Base-by-base conservation (phyloP, 2,888 invertebrate species). In the Eugnorisma glareosa region DNA sequence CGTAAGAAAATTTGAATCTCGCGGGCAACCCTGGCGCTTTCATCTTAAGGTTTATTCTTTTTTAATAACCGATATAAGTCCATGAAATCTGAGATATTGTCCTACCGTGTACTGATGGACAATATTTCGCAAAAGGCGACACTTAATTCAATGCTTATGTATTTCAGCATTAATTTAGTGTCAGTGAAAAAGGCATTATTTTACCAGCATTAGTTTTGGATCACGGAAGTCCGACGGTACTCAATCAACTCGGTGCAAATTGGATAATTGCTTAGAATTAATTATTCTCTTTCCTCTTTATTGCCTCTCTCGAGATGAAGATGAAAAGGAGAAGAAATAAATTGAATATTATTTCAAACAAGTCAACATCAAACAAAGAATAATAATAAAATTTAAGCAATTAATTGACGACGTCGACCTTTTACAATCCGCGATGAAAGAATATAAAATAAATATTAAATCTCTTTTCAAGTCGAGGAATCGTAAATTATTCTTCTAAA, bases 341-440 rank as follows among this genome's bases (percentile, higher is more conserved):
- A 75, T 67, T 28, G 6, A 73, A 78, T 74, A 71, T 67, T 43
- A 77, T 67, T 73, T 67, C 48, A 43, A 76, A 84, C 64, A 67
- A 54, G 3, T 51, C 79, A n/a, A 82, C 83, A 85, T 86, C 82
- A 87, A 86, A 85, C 57, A 73, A 68, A 75, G 71, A 7, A 63
- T 64, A 43, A 37, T 64, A 74, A 66, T 18, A 70, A 70, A 75
- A 80, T 72, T 72, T 59, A 75, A 80, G 74, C 72, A 74, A 78
- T 85, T 86, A 83, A 83, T 85, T 66, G 66, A 63, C 40, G 72
- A 57, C 83, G 85, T 73, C 87, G 83, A 71, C 67, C 28, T 68
- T 74, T 75, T 73, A 83, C 66, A 77, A 81, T 31, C 69, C 18
- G 68, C 71, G 83, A 72, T 69, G 73, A 81, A 85, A 81, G 70